phyloP scores from a whole-genome alignment of 2,888 invertebrate genomes.

The Drosophila meridionalis region DNA sequence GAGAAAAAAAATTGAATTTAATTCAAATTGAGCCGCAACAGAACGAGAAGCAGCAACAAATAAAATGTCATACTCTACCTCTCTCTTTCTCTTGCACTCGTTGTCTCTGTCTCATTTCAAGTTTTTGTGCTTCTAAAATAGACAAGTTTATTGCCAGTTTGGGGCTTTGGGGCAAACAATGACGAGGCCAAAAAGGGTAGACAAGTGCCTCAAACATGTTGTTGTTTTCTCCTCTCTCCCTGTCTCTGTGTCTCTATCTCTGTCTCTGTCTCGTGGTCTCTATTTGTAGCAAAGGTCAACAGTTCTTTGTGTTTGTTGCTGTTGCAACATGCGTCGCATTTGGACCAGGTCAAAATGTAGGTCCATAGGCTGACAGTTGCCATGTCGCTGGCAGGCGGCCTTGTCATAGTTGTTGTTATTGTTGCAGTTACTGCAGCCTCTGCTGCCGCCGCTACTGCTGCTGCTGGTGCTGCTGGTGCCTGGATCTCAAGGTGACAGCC shows the following conservation, averaged over 20 bases:
- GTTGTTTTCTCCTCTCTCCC: slow-evolving; percentile 1
- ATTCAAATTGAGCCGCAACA: slow-evolving; percentile 68
- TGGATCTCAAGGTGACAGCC: slow-evolving; percentile 55
- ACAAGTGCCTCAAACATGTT: slow-evolving; percentile 66
- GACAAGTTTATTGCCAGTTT: slow-evolving; percentile 79
- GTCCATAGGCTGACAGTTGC: slow-evolving; percentile 59
- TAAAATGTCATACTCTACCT: slow-evolving; percentile 32
- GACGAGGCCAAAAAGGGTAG: slow-evolving; percentile 78
- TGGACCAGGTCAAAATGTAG: slow-evolving; percentile 52
- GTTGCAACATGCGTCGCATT: slow-evolving; percentile 32
- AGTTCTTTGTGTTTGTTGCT: slow-evolving; percentile 39
- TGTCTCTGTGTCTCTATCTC: background rate
- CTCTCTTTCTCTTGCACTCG: background rate
- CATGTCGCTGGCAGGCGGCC: slow-evolving; percentile 44
- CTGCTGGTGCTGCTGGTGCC: slow-evolving; percentile 5
- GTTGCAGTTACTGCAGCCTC: slow-evolving; percentile 4
- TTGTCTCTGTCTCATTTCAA: slow-evolving; percentile 1
- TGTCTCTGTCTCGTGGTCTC: no score
- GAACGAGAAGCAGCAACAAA: slow-evolving; percentile 27
- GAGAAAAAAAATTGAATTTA: slow-evolving; percentile 67
- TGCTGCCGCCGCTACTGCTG: slow-evolving; percentile 10
- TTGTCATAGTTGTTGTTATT: slow-evolving; percentile 40
- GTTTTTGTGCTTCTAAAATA: slow-evolving; percentile 69
- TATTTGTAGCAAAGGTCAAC: slow-evolving; percentile 53
- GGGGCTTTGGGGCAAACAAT: slow-evolving; percentile 72